These are phyloP conservation scores for Takifugu bimaculatus DNA, from an alignment of 2,113 vertebrate species.

Conservation along the genomic window DNA sequence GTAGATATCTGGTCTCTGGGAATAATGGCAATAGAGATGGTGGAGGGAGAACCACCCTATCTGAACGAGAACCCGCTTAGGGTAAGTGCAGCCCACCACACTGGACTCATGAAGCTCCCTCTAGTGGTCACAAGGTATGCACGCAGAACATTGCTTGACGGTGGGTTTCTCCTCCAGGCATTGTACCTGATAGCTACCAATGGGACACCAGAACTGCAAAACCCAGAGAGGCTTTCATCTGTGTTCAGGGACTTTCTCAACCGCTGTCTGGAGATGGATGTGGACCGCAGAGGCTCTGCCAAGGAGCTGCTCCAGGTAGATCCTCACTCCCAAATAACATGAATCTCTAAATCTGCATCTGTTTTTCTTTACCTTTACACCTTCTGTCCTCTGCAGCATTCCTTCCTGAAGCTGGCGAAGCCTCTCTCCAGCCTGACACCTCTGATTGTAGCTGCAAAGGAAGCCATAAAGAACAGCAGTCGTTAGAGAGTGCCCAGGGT, in stretches of 20 bases:
- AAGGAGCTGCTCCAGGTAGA: slow-evolving; percentile 95
- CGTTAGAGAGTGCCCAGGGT: slow-evolving; percentile 74
- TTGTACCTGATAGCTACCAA: slow-evolving; percentile 98
- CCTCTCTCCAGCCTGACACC: slow-evolving; percentile 98
- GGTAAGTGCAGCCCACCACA: slow-evolving; percentile 66
- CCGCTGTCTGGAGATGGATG: slow-evolving; percentile 97
- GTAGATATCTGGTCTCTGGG: slow-evolving; percentile 99
- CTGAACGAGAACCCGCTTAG: slow-evolving; percentile 99
- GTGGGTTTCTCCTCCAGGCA: slow-evolving; percentile 71
- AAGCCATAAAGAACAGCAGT: slow-evolving; percentile 99
- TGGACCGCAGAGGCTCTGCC: slow-evolving; percentile 93
- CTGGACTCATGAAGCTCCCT: not conserved
- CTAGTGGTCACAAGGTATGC: not conserved
- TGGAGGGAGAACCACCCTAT: slow-evolving; percentile 98
- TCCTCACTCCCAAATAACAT: not conserved
- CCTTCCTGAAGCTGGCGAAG: slow-evolving; percentile 98
- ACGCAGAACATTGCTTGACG: not conserved
- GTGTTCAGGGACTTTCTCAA: slow-evolving; percentile 97
- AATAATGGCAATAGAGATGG: slow-evolving; percentile 99
- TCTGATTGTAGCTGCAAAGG: slow-evolving; percentile 98
- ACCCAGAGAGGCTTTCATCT: slow-evolving; percentile 91
- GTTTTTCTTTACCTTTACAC: slow-evolving; percentile 12
- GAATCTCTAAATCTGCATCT: not conserved
- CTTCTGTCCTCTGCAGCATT: slow-evolving; percentile 79
- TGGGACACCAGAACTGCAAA: slow-evolving; percentile 96